Base-by-base conservation (phyloP, 2,113 vertebrate genomes). In the Zosterops hypoxanthus region DNA sequence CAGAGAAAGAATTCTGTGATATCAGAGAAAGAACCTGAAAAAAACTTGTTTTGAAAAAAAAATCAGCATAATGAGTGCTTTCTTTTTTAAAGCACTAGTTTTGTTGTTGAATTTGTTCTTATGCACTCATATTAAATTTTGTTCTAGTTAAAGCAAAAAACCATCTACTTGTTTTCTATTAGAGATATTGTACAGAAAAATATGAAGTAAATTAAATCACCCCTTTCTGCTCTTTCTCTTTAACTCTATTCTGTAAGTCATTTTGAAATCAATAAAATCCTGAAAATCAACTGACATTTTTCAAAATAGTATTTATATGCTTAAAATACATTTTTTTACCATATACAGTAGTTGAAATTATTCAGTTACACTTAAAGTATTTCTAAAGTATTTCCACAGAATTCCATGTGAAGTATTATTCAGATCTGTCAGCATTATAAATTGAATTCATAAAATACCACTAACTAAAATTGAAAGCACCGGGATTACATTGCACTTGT, bases 401-500 rank as follows among this genome's bases (percentile, higher is more conserved):
- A 88, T 86, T 90, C 60, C 16, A 23, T 12, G 3, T 33, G 50
- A 91, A 86, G 25, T 29, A 49, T 82, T 57, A 76, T 25, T 85
- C 90, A 44, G 56, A 85, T 88, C 55, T 68, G 47, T 77, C 82
- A 87, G 14, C 59, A 21, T 92, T 63, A 33, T n/a, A 42, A 39
- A 47, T 50, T 29, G 11, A 47, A 65, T 94, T 73, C 66, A 34
- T 28, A 63, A 77, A 86, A 66, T 11, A 12, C 26, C 39, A 10
- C 53, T 84, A 92, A 60, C 31, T 16, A 68, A 81, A 83, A 26
- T 46, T 79, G 91, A 60, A 92, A 96, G 87, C 84, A 88, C 18
- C 16, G 88, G 86, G 82, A 94, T 97, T 96, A 50, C 65, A 72
- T 92, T 96, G 97, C 87, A 90, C 82, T 96, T 95, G 91, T 82